These are phyloP conservation scores for Zaprionus vittiger DNA, from an alignment of 1,140 invertebrate species.

Conservation along the genomic window DNA sequence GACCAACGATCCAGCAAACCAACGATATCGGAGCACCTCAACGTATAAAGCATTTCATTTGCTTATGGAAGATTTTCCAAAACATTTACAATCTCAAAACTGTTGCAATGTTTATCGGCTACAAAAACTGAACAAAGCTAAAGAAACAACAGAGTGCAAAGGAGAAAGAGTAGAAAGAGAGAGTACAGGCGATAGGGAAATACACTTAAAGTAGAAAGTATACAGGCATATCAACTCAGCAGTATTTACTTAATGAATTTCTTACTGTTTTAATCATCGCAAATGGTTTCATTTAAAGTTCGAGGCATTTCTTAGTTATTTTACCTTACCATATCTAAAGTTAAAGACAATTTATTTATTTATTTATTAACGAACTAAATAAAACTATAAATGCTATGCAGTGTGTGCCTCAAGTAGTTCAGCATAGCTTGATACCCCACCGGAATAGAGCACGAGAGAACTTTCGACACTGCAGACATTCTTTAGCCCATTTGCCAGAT, in stretches of 20 bases:
- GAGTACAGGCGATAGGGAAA: neutral
- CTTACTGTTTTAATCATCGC: neutral
- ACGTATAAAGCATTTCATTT: slow-evolving; percentile 53
- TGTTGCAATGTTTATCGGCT: slow-evolving; percentile 57
- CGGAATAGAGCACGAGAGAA: slow-evolving; percentile 14
- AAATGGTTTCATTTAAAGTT: neutral
- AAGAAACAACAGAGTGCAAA: neutral
- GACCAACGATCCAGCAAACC: neutral
- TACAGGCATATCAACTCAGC: neutral
- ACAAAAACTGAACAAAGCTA: slow-evolving; percentile 5
- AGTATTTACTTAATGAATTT: neutral
- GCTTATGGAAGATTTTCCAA: slow-evolving; percentile 57
- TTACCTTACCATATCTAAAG: too few species aligned
- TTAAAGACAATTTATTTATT: too few species aligned
- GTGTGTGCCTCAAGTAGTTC: neutral
- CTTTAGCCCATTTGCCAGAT: slow-evolving; percentile 55
- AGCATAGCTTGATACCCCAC: neutral
- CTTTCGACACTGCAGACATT: slow-evolving; percentile 61
- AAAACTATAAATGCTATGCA: neutral
- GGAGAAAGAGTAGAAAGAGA: neutral
- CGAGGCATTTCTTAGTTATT: neutral
- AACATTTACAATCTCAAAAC: slow-evolving; percentile 65
- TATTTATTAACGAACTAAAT: neutral
- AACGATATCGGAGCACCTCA: slow-evolving; percentile 20
- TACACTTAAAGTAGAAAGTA: neutral